Base-by-base conservation (phyloP, 1,140 invertebrate genomes). In the Brachystomella parvula region DNA sequence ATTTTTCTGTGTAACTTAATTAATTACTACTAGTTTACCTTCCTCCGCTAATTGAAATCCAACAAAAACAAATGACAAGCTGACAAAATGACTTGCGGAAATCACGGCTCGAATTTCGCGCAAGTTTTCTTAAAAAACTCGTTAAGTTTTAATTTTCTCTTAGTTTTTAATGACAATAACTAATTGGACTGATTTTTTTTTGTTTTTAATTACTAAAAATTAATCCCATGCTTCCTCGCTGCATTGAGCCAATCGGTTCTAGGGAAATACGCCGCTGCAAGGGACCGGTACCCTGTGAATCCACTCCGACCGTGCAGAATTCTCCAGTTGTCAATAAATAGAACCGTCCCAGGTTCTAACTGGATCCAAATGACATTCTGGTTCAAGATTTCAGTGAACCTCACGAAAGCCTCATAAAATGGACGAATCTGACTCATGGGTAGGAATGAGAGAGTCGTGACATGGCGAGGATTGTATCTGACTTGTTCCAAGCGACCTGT, bases 311-410 rank as follows among this genome's bases (percentile, higher is more conserved):
- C 87, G 74, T 90, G 88, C 1, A 89, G 75, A 1, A 89, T 79
- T 56, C 89, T 79, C 82, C 86, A 89, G 76, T 90, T 90, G 72
- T 90, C 87, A 61, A 89, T 83, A 49, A 86, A 82, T 39, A 89
- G 76, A 1, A 89, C 82, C 33, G 77, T 82, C 68, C 86, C 86
- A 35, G 87, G 86, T 26, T 74, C 73, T 15, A 89, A 74, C 75
- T 83, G 84, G 19, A 89, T 76, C 69, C 78, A 79, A 81, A 75
- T 30, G 81, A 75, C 47, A 86, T 81, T 67, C 83, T 80, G 29
- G 77, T 75, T 61, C 9, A 73, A 28, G 33, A 21, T 63, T 30
- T 62, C 28, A 0, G 83, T 76, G n/a, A 88, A 80, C 63, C 77
- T 75, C 47, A 80, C 77, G 17, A 88, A 78, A 39, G 83, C 81